Evolutionary conservation across 1,140 invertebrate genomes (phyloP), one percentile per base, ranked within the genome.

Genomic region (Platorchestia sp.): DNA sequence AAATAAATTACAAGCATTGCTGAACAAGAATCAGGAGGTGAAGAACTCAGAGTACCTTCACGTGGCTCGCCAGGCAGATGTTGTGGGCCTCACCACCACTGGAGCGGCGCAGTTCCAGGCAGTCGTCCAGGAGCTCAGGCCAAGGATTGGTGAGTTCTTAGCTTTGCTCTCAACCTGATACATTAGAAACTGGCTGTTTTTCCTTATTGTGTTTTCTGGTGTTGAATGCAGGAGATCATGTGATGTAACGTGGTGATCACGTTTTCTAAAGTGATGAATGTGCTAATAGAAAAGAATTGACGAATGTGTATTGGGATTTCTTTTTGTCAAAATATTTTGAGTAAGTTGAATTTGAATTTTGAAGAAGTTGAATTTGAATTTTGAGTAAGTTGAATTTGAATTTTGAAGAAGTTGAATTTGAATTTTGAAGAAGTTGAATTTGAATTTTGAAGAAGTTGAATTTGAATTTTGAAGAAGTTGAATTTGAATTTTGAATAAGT

Each of bases 81-180:
- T 98, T 40, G 97, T 99, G 53, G 98, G 98, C 22, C 98, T 98
- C 97, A 99, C 98, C 0, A 99, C 98, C 5, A 98, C 98, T 27
- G 98, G 98, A 91, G 98, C 98, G 0, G 98, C 98, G 10, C 97
- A 98, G 95, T 97, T 98, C n/a, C 97, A 98, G 51, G 97, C 97
- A n/a, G 96, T 98, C 27, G 96, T 99, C 41, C 97, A 98, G 95
- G 96, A 97, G 40, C 96, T 99, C 42, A 97, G 97, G 93, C 97
- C 98, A 59, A 97, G 97, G 96, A 98, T 98, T 95, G 96, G 96
- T 96, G 95, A 95, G 96, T 93, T 45, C 47, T 41, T 27, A 27
- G 10, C n/a, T n/a, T 14, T 75, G 59, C 40, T 75, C 40, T 75
- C 14, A 75, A 40, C 59, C 59, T 75, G 40, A 40, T 75, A 75